Base-by-base conservation (phyloP, 1,140 invertebrate species). In the Elysia chlorotica region DNA sequence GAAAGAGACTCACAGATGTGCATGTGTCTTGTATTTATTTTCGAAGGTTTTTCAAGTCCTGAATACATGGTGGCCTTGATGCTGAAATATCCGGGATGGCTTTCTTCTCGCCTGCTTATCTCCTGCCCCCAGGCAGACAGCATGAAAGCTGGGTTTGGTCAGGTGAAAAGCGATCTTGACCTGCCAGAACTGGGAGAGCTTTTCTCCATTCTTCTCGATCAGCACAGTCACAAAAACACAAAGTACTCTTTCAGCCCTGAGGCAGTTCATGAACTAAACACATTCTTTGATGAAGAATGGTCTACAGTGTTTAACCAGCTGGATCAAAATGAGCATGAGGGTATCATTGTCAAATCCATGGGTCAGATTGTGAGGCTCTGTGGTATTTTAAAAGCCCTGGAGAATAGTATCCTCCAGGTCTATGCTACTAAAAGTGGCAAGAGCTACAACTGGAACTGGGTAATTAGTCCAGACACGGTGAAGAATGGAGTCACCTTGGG, bases 201-300 rank as follows among this genome's bases (percentile, higher is more conserved):
- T 10, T 71, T 62, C 38, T 28, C 35, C 2, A 48, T 37, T n/a
- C 35, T 71, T 28, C 38, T 75, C 6, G 57, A 75, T 19, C 65
- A 36, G 19, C 75, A 70, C 31, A 61, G 73, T 37, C 54, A 61
- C 36, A 62, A 61, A 36, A 56, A 35, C 30, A 53, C 65, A 21
- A 59, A 74, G 48, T 79, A 79, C 23, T n/a, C 57, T 17, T 79
- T 79, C 57, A 41, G 65, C 2, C 53, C 48, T 6, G 78, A 78
- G 2, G 78, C 78, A 2, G 71, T 75, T 62, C 57, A 73, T 23
- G 76, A 79, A 33, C 69, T 79, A 56, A 57, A 65, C 21, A 41
- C 65, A 17, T 77, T 74, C 30, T 74, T 77, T 65, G 76, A 78
- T 62, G 74, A 79, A 63, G 76, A 79, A 36, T 78, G 76, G 76